These are phyloP conservation scores for Chrysolina americana DNA, from an alignment of 2,888 invertebrate genomes.

Conservation along the genomic window DNA sequence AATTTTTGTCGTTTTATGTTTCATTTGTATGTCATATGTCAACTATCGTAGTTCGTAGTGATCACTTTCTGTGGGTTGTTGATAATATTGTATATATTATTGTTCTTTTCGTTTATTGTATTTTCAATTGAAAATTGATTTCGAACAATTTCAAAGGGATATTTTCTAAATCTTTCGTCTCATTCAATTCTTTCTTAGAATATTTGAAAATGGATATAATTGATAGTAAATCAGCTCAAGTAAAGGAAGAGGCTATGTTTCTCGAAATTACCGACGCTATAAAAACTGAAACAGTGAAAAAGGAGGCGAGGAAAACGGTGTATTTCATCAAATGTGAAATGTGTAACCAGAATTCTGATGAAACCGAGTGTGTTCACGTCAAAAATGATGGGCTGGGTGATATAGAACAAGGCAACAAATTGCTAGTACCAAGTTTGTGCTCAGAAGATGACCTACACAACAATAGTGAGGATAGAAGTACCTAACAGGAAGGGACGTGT, in stretches of 20 bases:
- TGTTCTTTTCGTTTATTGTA: no score
- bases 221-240: background rate
- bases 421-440: background rate
- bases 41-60: no score
- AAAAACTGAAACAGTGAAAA: conserved; percentile 3
- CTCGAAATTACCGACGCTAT: background rate
- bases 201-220: background rate
- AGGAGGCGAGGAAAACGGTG: background rate
- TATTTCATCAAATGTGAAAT: background rate
- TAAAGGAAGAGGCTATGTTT: background rate
- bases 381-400: background rate
- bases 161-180: no score
- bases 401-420: background rate
- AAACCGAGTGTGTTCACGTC: background rate
- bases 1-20: no score
- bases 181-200: background rate
- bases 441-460: background rate
- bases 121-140: no score
- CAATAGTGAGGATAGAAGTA: background rate
- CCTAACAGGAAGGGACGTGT: background rate
- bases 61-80: no score
- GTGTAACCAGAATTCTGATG: background rate
- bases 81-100: no score
- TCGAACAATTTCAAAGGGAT: no score
- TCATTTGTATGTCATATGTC: no score